phyloP scores from a whole-genome alignment of 2,113 vertebrate genomes.

The Vicugna pacos region DNA sequence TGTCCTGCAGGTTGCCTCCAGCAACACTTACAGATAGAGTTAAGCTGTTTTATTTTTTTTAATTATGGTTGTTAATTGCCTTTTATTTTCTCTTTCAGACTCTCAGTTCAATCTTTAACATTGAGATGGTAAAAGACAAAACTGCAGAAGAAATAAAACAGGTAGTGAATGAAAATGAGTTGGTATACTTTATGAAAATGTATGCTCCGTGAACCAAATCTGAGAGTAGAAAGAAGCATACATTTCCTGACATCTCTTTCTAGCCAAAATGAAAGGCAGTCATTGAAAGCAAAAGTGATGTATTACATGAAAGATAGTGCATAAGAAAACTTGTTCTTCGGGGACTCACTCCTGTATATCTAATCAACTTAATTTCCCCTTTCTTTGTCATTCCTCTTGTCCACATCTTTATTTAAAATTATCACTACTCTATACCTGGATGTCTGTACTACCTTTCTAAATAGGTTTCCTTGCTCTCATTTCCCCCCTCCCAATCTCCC shows the following conservation, averaged over 20 bases:
- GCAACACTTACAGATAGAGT: constrained; percentile 35
- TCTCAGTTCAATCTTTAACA: constrained; percentile 93
- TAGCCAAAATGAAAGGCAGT: constrained; percentile 51
- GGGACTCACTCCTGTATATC: constrained; percentile 10
- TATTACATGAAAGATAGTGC: not conserved
- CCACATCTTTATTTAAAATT: constrained; percentile 35
- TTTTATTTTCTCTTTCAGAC: constrained; percentile 87
- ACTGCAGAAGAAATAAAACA: constrained; percentile 93
- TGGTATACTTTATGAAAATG: constrained; percentile 29
- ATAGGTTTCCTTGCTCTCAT: not conserved
- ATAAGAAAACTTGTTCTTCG: constrained; percentile 32
- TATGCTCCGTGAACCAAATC: constrained; percentile 60
- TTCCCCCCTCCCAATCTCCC: not conserved
- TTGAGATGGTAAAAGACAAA: constrained; percentile 94
- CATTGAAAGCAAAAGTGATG: constrained; percentile 34
- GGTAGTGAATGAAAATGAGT: constrained; percentile 86
- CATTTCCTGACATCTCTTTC: constrained; percentile 56
- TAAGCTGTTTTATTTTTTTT: constrained; percentile 44
- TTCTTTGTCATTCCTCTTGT: constrained; percentile 9
- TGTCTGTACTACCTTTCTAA: not conserved
- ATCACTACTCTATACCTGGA: not conserved
- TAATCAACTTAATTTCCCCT: constrained; percentile 4
- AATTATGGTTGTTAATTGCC: constrained; percentile 32
- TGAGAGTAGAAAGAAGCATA: constrained; percentile 13
- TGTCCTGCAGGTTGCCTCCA: not conserved